These are phyloP conservation scores for Gadopsis bispinosus DNA, from an alignment of 2,797 vertebrate species.

Conservation along the genomic window DNA sequence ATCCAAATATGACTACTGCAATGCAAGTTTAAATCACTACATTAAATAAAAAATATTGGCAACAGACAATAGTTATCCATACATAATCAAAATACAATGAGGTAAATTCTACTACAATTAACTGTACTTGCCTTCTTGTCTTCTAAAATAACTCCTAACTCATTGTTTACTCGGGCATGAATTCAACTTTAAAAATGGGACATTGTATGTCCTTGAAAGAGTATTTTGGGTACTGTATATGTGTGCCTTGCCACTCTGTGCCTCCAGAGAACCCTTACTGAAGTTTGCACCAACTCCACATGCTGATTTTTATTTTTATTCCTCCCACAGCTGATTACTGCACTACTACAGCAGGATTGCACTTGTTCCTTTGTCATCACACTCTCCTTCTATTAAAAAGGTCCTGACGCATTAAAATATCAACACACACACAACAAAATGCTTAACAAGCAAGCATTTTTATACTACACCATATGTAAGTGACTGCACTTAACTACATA, in stretches of 20 bases:
- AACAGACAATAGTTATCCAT: not conserved
- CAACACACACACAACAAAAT: not conserved
- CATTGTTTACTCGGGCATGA: slow-evolving; percentile 1
- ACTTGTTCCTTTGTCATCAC: not conserved
- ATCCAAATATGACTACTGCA: not conserved
- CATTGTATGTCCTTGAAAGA: slow-evolving; percentile 3
- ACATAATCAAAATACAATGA: not conserved
- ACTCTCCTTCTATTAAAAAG: not conserved
- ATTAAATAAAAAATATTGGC: not conserved
- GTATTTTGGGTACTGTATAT: slow-evolving; percentile 10
- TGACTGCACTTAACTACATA: not conserved
- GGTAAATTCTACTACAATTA: not conserved
- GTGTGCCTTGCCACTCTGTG: not conserved
- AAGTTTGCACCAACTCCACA: not conserved
- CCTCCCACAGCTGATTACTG: not conserved
- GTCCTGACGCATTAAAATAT: not conserved
- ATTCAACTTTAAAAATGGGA: slow-evolving; percentile 17
- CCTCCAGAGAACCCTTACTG: not conserved
- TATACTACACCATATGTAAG: not conserved
- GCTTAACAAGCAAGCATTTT: not conserved
- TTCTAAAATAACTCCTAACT: not conserved
- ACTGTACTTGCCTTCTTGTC: not conserved
- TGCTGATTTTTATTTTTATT: slow-evolving; percentile 10
- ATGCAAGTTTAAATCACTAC: not conserved
- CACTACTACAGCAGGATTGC: not conserved